Conservation (phyloP, 2,113 vertebrate species). For the Canis aureus region DNA sequence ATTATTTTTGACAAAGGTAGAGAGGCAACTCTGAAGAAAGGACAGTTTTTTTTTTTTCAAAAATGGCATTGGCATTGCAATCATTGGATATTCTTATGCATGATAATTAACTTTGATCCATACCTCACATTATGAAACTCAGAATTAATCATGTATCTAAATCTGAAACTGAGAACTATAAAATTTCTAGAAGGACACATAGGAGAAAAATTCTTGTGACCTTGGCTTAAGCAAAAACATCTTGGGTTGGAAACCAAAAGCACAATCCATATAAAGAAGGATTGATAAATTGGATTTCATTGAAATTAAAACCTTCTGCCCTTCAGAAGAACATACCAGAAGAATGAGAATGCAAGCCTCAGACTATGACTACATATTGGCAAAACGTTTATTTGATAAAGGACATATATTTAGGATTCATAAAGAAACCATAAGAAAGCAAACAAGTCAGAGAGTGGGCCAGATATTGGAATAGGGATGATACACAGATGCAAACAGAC, state of each 20-base stretch:
- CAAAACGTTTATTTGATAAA: background rate
- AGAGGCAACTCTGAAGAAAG: background rate
- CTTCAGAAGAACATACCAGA: background rate
- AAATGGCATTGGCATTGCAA: background rate
- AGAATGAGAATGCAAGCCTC: background rate
- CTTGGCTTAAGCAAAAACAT: background rate
- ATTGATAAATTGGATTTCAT: background rate
- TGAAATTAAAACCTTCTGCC: background rate
- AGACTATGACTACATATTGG: background rate
- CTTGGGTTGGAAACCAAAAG: background rate
- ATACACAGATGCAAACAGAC: background rate
- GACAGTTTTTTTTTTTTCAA: background rate
- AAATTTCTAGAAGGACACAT: background rate
- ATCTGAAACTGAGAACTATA: background rate
- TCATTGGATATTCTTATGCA: background rate
- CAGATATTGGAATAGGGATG: background rate
- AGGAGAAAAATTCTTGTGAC: background rate
- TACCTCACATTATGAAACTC: background rate
- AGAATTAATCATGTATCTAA: background rate
- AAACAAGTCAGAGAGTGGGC: background rate
- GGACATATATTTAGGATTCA: background rate
- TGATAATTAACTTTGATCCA: background rate
- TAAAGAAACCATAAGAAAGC: background rate
- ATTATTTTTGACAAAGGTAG: background rate
- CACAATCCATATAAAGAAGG: background rate